phyloP scores from a whole-genome alignment of 2,113 vertebrate species.

The Gasterosteus nipponicus region DNA sequence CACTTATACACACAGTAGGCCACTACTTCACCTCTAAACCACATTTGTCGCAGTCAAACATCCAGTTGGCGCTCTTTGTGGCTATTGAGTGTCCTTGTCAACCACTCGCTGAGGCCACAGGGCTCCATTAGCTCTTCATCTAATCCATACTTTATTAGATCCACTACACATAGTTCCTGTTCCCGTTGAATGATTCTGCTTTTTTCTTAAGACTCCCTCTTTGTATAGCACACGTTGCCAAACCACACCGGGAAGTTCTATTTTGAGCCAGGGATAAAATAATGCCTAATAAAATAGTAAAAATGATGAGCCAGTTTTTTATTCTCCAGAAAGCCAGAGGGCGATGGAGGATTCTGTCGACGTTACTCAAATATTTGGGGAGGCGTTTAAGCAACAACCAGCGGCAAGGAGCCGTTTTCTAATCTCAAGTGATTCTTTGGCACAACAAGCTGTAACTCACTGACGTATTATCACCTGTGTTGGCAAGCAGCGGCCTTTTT shows the following conservation, averaged over 20 bases:
- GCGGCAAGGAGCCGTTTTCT: too few relatives aligned
- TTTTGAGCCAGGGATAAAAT: constrained; percentile 4
- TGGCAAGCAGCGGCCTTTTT: background rate
- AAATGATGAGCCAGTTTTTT: background rate
- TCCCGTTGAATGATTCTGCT: background rate
- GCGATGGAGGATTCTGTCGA: background rate
- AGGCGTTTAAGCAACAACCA: background rate
- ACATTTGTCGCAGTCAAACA: background rate
- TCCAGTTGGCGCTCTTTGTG: background rate
- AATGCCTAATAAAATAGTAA: background rate
- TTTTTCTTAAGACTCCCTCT: background rate
- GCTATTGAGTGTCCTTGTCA: background rate
- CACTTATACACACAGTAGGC: background rate
- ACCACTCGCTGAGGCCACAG: background rate
- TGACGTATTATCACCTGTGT: background rate
- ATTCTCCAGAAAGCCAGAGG: background rate
- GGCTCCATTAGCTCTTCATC: background rate
- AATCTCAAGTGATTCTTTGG: background rate
- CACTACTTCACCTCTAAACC: background rate
- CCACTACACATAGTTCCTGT: background rate
- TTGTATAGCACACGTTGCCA: background rate
- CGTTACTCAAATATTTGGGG: background rate
- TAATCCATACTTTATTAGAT: constrained; percentile 5
- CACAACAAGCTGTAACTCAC: background rate
- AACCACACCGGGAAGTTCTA: background rate